Base-by-base conservation (phyloP, 2,888 invertebrate genomes). In the Agrochola circellaris region DNA sequence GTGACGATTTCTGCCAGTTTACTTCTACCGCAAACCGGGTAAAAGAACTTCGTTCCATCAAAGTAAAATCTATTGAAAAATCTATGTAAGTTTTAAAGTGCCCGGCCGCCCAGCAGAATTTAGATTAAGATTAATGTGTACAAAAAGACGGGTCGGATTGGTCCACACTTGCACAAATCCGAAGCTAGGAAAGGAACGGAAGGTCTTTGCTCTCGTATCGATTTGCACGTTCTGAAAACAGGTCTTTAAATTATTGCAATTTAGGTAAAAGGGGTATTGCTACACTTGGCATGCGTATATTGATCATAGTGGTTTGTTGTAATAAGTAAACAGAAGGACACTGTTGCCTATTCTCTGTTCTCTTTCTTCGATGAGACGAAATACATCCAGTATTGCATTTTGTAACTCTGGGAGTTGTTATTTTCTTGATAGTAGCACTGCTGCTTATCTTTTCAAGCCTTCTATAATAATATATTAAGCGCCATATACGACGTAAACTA, bases 121-220 rank as follows among this genome's bases (percentile, higher is more conserved):
- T 34, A 75, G 42, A 54, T 62, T 42, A 42, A 74, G 48, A 51
- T 62, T 54, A 30, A 75, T 54, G 75, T 62, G n/a, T 54, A 30
- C 62, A 42, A 11, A 20, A 42, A 34, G 77, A 77, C 8, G n/a
- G 42, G 34, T 45, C 8, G n/a, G 20, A 62, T 77, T 54, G 51
- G n/a, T 26, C 4, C 13, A 30, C 9, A 61, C n/a, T 54, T 62
- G 54, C 20, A 58, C n/a, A 30, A 77, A 26, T 30, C 51, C 30
- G 15, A 9, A 20, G 42, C 5, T 17, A 54, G 15, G 30, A 61
- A 34, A 17, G 77, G 38, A 61, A 54, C 13, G 61, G 20, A 77
- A 77, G 77, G 58, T 60, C 73, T 75, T 75, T 75, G 58, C 20
- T 54, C 42, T 54, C 42, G 51, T 54, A 75, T 75, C 77, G 42